Conservation (phyloP, 2,113 vertebrate species). For the Casuarius casuarius region DNA sequence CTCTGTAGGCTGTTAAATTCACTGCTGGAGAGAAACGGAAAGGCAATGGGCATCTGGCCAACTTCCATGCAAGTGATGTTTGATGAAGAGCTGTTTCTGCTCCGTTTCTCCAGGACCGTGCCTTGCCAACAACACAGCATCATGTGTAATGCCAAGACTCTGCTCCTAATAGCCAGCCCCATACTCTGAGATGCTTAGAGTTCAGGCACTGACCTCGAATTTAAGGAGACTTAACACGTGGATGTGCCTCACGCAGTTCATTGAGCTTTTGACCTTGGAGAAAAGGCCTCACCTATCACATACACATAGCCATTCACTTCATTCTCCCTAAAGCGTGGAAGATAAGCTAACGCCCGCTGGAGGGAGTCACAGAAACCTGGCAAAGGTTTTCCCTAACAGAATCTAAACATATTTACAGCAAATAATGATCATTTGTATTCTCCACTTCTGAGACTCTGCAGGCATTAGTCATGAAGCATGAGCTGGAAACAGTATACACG, state of each 20-base stretch:
- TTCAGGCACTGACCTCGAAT: not conserved
- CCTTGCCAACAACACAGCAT: not conserved
- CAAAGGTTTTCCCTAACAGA: not conserved
- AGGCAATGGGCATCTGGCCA: not conserved
- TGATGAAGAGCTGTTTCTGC: not conserved
- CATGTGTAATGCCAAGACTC: not conserved
- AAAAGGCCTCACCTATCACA: not conserved
- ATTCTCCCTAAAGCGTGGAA: not conserved
- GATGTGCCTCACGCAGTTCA: not conserved
- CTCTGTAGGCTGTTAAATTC: not conserved
- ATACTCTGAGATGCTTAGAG: not conserved
- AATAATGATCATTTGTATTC: not conserved
- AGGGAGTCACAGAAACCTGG: not conserved
- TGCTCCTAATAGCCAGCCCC: not conserved
- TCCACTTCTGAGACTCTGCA: not conserved
- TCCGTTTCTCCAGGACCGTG: not conserved
- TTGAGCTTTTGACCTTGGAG: not conserved
- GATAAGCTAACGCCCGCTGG: not conserved
- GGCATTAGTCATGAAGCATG: no score
- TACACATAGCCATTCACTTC: not conserved
- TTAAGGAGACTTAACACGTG: not conserved
- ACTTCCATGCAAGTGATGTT: not conserved
- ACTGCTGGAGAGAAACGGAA: not conserved
- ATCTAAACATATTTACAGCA: not conserved
- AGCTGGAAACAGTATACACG: not conserved